A percentile compares a stretch with the other conserved stretches of the same genome.
Evolutionary conservation across 2,113 vertebrate genomes (phyloP).

Genomic region (Hyla sarda): DNA sequence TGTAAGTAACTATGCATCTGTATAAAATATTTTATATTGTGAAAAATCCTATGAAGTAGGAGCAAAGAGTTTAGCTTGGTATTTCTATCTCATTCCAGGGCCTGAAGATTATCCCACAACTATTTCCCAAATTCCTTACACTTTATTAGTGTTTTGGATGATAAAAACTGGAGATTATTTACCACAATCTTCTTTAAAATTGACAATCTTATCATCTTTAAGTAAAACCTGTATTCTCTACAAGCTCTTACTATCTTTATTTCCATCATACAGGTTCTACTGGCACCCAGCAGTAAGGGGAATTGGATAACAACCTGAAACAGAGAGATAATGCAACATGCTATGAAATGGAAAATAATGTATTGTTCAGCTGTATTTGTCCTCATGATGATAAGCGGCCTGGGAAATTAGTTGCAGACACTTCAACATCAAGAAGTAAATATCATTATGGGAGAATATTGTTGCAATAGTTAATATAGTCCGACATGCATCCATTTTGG

Average conservation of each 20-base stretch:
- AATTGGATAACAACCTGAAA: constrained; percentile 41
- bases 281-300: constrained; percentile 32
- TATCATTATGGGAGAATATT: not conserved
- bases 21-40: not conserved
- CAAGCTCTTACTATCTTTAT: constrained; percentile 23
- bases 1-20: too few relatives aligned
- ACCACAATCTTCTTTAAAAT: not conserved
- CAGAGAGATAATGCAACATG: constrained; percentile 31
- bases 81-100: not conserved
- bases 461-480: not conserved
- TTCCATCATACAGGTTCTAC: not conserved
- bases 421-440: not conserved
- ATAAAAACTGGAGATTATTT: not conserved
- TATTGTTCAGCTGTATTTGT: constrained; percentile 20
- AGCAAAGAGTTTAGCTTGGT: not conserved
- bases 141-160: not conserved
- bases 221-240: not conserved
- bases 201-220: not conserved
- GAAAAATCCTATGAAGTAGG: not conserved
- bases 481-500: not conserved
- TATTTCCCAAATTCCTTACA: not conserved
- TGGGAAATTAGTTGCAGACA: constrained; percentile 16
- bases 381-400: constrained; percentile 30
- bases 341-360: constrained; percentile 32
- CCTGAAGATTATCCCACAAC: not conserved